phyloP scores from a whole-genome alignment of 1,140 invertebrate genomes.

The Drosophila funebris region DNA sequence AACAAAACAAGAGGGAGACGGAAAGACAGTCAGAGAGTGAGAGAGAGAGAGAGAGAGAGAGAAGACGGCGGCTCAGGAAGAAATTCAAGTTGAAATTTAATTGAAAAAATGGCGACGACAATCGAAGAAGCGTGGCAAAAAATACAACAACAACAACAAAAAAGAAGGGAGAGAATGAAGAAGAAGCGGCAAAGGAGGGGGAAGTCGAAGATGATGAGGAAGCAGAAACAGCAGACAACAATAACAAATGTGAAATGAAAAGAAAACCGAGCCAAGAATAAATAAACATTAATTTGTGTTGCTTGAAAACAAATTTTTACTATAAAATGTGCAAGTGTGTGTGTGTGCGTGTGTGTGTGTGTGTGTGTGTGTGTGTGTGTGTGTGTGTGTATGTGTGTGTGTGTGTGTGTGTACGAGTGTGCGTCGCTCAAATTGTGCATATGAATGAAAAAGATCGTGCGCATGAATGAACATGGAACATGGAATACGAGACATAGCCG shows the following conservation, averaged over 20 bases:
- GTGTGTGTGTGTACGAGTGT: slow-evolving; percentile 12
- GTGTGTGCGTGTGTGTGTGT: neutral
- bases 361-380: slow-evolving; percentile 2
- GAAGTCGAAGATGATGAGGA: too few species aligned
- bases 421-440: slow-evolving; percentile 45
- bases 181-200: neutral
- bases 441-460: slow-evolving; percentile 49
- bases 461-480: slow-evolving; percentile 46
- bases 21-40: neutral
- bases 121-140: slow-evolving; percentile 36
- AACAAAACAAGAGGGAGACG: too few species aligned
- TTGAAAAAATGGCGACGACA: slow-evolving; percentile 61
- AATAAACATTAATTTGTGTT: slow-evolving; percentile 45
- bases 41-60: neutral
- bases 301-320: slow-evolving; percentile 42
- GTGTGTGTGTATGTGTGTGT: neutral
- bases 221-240: neutral
- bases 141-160: neutral
- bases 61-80: slow-evolving; percentile 11
- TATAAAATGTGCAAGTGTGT: slow-evolving; percentile 25
- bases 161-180: too few species aligned
- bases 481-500: slow-evolving; percentile 33
- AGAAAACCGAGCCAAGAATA: slow-evolving; percentile 42
- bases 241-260: slow-evolving; percentile 6
- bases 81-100: slow-evolving; percentile 68